Evolutionary conservation across 2,888 invertebrate genomes (phyloP).

Genomic region (Tetranychus piercei): DNA sequence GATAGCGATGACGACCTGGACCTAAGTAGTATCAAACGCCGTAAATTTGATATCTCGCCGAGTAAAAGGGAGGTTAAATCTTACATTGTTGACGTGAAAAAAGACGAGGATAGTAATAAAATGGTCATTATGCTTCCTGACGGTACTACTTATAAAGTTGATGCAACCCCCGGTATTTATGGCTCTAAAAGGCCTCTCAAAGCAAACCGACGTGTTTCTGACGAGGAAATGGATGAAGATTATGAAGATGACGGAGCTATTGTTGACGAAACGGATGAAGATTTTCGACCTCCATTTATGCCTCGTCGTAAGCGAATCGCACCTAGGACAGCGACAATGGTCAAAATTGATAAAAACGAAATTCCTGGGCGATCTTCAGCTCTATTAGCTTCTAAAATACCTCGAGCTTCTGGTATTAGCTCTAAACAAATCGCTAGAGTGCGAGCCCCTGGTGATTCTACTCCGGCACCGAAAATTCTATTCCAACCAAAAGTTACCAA

Average conservation of each 20-base stretch:
- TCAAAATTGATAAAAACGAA: slow-evolving; percentile 1
- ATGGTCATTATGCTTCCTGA: slow-evolving; percentile 13
- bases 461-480: not conserved
- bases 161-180: not conserved
- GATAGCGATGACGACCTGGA: slow-evolving; percentile 3
- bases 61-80: not conserved
- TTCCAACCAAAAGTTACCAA: not conserved
- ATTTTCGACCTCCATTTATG: not conserved
- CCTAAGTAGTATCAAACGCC: not conserved
- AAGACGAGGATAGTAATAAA: slow-evolving; percentile 13
- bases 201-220: slow-evolving; percentile 7
- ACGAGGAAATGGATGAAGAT: slow-evolving; percentile 13
- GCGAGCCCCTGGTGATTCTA: not conserved
- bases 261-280: slow-evolving; percentile 8
- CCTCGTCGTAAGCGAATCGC: not conserved
- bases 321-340: not conserved
- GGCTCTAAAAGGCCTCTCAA: not conserved
- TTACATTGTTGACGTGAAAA: slow-evolving; percentile 12
- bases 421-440: not conserved
- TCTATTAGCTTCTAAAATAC: not conserved
- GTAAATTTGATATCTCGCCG: not conserved
- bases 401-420: not conserved
- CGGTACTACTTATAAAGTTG: slow-evolving; percentile 13
- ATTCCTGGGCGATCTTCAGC: not conserved
- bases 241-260: slow-evolving; percentile 3